Percentiles rank a stretch among this genome's conserved stretches.
Evolutionary conservation across 2,113 vertebrate genomes (phyloP).

Genomic region (Verasper variegatus): DNA sequence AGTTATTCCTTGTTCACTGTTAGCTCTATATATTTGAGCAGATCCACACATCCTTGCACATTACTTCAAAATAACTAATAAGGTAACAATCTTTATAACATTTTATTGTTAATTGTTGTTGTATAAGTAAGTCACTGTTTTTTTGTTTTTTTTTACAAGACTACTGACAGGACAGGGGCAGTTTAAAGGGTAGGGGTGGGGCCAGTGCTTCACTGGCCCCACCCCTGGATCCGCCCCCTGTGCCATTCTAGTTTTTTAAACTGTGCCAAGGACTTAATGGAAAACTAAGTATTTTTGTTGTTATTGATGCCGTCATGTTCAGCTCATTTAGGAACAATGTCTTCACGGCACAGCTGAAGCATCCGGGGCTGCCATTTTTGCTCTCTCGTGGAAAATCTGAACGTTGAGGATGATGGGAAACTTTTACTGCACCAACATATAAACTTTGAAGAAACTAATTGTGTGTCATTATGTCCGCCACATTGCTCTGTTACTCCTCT

Average conservation of each 20-base stretch:
- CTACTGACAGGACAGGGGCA: no score
- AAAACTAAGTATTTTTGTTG: background rate
- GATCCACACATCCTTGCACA: no score
- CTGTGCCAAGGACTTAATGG: background rate
- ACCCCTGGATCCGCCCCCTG: background rate
- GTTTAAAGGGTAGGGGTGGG: no score
- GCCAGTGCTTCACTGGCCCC: no score
- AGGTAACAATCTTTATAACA: no score
- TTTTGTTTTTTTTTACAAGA: no score
- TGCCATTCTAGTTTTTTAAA: background rate
- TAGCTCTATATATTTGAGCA: no score
- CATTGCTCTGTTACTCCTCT: constrained; percentile 69
- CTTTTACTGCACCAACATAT: constrained; percentile 77
- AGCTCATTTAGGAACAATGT: constrained; percentile 47
- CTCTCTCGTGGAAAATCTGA: constrained; percentile 65
- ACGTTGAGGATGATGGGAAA: constrained; percentile 69
- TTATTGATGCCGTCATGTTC: constrained; percentile 25
- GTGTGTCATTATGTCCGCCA: constrained; percentile 73
- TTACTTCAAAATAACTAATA: no score
- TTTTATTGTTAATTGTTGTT: no score
- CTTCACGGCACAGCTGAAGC: constrained; percentile 33
- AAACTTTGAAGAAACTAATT: constrained; percentile 78
- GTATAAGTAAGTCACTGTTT: no score
- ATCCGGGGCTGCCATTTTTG: constrained; percentile 33
- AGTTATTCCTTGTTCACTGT: no score